phyloP scores from a whole-genome alignment of 2,113 vertebrate species.

The Pterocles orientalis region DNA sequence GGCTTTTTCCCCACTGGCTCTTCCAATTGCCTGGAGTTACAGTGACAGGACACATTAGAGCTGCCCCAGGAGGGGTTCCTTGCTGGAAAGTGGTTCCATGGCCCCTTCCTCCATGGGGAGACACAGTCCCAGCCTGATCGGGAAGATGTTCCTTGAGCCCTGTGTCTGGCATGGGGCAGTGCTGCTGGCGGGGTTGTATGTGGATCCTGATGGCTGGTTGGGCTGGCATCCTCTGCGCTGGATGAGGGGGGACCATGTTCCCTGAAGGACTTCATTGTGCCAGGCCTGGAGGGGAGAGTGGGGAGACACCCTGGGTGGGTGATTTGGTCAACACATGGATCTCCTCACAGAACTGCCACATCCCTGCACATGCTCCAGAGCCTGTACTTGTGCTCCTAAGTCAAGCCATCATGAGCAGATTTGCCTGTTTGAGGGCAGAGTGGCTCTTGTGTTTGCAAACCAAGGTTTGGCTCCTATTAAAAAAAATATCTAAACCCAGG shows the following conservation, averaged over 20 bases:
- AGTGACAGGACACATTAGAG: neutral
- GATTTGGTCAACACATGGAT: neutral
- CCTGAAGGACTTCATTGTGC: neutral
- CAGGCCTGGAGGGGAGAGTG: neutral
- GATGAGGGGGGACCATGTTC: neutral
- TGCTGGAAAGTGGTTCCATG: neutral
- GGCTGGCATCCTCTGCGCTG: neutral
- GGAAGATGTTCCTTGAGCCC: neutral
- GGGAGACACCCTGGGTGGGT: neutral
- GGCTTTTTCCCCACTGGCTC: neutral
- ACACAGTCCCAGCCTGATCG: neutral
- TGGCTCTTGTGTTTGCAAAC: neutral
- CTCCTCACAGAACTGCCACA: neutral
- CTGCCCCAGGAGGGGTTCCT: neutral
- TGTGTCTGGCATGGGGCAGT: neutral
- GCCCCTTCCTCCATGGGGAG: neutral
- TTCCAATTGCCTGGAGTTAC: neutral
- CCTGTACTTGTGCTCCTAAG: neutral
- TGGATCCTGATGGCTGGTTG: neutral
- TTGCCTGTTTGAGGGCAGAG: neutral
- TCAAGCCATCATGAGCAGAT: neutral
- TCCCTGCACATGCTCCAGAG: neutral
- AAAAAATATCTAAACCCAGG: neutral
- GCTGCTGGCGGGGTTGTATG: neutral
- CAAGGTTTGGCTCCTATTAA: neutral